Base-by-base conservation (phyloP, 2,113 vertebrate genomes). In the Alouatta palliata region DNA sequence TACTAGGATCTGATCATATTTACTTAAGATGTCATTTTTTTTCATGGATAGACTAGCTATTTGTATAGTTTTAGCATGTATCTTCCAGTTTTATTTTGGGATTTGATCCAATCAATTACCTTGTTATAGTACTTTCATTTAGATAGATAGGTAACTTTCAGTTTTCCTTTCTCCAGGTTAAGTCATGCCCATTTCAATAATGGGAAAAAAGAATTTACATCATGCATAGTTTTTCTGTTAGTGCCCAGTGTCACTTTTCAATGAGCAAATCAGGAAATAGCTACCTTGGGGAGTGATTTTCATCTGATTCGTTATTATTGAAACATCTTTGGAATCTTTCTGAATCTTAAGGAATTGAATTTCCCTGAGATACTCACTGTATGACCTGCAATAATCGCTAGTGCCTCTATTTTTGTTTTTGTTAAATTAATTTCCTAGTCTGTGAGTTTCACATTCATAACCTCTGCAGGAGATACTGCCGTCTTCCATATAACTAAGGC, bases 401-500 rank as follows among this genome's bases (percentile, higher is more conserved):
- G 77, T 56, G 37, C 37, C 40, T 87, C 32, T 20, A 43, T 47
- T 66, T 95, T 97, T 94, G 70, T 27, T 98, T 95, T 95, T 64
- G 96, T 95, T 73, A 95, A 97, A 96, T 73, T 85, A 56, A 95
- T 98, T 97, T 97, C 25, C 45, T 35, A 84, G 52, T 80, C 83
- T 91, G 12, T 93, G 90, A 96, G 58, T 96, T 98, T 82, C 76
- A 96, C 90, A 54, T 68, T 47, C 43, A 49, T 20, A 12, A 82
- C 56, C 88, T 98, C 97, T 82, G 75, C 40, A 95, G 97, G 82
- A 96, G 91, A 97, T 64, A 76, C 1, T 71, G 86, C 89, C 66
- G 97, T 96, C 97, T 98, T 97, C 95, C 83, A 95, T 91, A 86
- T 70, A 95, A 75, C 94, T 98, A 95, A 85, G n/a, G 76, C 96